These are phyloP conservation scores for Dipodomys merriami DNA, from an alignment of 2,113 vertebrate genomes.

Conservation along the genomic window DNA sequence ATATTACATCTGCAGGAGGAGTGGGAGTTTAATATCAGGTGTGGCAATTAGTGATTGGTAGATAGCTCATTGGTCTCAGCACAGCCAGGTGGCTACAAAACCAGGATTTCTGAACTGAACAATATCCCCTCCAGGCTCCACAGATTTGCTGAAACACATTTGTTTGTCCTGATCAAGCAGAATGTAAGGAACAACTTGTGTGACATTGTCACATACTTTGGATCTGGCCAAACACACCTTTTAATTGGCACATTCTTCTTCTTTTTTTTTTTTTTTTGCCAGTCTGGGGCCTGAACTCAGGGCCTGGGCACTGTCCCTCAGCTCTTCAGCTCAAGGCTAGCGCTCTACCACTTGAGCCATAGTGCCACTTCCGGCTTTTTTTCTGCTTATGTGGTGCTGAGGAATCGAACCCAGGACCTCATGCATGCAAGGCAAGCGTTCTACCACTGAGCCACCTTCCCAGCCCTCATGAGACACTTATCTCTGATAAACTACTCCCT, in stretches of 20 bases:
- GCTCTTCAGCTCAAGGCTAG: no score
- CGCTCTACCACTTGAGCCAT: no score
- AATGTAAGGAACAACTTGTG: background rate
- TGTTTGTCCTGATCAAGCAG: constrained; percentile 12
- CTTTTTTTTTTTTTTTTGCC: no score
- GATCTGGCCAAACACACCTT: background rate
- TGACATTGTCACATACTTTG: background rate
- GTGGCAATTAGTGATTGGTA: background rate
- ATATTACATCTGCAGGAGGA: background rate
- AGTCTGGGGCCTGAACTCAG: no score
- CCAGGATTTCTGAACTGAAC: background rate
- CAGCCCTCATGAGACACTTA: no score
- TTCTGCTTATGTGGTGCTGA: no score
- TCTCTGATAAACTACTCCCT: no score
- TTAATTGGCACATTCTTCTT: constrained; percentile 7
- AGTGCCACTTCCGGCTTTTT: no score
- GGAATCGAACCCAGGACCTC: no score
- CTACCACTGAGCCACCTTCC: no score
- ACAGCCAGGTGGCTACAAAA: background rate
- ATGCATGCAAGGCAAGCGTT: no score
- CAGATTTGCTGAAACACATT: constrained; percentile 37
- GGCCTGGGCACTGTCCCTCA: no score
- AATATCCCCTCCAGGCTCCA: background rate
- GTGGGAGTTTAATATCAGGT: background rate
- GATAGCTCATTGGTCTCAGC: background rate